These are phyloP conservation scores for Lycia hirtaria DNA, from an alignment of 2,888 invertebrate genomes.

Conservation along the genomic window DNA sequence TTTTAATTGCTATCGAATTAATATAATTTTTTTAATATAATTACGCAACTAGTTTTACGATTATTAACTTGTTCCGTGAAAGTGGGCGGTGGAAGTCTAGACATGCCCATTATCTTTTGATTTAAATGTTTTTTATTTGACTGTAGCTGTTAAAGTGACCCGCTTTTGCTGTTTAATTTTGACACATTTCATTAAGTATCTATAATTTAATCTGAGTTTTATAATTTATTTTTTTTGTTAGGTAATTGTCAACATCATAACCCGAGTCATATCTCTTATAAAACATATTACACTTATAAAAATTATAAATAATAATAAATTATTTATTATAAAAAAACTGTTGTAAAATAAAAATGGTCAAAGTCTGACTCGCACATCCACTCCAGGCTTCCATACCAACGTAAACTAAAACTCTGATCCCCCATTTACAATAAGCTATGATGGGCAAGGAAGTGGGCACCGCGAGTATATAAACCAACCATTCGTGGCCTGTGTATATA, in stretches of 20 bases:
- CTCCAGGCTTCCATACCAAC: no score
- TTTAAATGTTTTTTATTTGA: conserved; percentile 33
- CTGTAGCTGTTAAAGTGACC: conserved; percentile 16
- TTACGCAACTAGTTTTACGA: conserved; percentile 34
- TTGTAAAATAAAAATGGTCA: no score
- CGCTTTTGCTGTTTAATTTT: conserved; percentile 16
- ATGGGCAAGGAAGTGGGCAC: no score
- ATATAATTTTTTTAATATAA: conserved; percentile 35
- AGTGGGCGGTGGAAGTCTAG: conserved; percentile 43
- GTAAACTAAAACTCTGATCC: no score
- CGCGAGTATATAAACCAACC: no score
- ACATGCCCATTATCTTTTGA: conserved; percentile 36
- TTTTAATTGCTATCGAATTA: conserved; percentile 36
- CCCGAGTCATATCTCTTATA: neutral
- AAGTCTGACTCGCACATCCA: no score
- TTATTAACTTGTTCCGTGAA: conserved; percentile 45
- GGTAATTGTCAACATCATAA: neutral
- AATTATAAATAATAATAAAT: no score
- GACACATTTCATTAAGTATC: conserved; percentile 18
- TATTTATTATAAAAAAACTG: no score
- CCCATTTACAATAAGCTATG: no score
- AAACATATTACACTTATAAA: no score
- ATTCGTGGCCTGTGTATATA: no score
- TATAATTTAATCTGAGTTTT: conserved; percentile 3
- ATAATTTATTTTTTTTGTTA: conserved; percentile 1